A percentile compares a stretch with the other conserved stretches of the same genome.
Conservation (phyloP, 2,797 vertebrate species). For the Delichon dasypus region DNA sequence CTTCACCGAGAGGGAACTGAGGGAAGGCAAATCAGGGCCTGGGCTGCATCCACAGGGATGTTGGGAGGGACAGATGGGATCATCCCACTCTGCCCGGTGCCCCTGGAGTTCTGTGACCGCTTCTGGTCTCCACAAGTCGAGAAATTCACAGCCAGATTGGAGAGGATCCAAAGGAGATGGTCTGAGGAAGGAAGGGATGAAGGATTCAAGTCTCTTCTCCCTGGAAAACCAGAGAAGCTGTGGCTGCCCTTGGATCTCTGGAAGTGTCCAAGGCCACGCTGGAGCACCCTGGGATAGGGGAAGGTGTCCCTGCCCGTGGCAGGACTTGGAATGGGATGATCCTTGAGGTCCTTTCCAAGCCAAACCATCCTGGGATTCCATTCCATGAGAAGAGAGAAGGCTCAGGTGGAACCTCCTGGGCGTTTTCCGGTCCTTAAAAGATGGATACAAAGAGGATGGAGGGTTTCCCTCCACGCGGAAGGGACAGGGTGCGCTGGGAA, state of each 20-base stretch:
- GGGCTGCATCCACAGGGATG: neutral
- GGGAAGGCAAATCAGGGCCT: neutral
- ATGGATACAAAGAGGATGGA: accelerated
- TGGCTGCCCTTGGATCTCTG: neutral
- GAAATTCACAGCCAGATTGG: neutral
- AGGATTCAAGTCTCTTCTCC: neutral
- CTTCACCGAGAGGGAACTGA: neutral
- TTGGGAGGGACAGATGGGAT: neutral
- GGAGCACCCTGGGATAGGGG: neutral
- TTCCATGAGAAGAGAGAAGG: neutral
- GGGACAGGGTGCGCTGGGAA: neutral
- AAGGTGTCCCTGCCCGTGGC: neutral
- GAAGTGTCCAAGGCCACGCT: neutral
- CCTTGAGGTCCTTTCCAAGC: too few species aligned
- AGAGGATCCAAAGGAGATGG: neutral
- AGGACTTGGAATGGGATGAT: neutral
- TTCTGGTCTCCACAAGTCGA: neutral
- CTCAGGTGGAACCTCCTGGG: accelerated
- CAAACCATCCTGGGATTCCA: neutral
- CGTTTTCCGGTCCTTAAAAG: neutral
- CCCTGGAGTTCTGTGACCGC: neutral
- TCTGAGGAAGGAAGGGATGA: neutral
- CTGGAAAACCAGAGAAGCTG: neutral
- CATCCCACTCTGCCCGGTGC: accelerated
- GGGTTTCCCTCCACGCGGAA: neutral